Evolutionary conservation across 2,797 vertebrate species (phyloP).

Genomic region (Cetoscarus ocellatus): DNA sequence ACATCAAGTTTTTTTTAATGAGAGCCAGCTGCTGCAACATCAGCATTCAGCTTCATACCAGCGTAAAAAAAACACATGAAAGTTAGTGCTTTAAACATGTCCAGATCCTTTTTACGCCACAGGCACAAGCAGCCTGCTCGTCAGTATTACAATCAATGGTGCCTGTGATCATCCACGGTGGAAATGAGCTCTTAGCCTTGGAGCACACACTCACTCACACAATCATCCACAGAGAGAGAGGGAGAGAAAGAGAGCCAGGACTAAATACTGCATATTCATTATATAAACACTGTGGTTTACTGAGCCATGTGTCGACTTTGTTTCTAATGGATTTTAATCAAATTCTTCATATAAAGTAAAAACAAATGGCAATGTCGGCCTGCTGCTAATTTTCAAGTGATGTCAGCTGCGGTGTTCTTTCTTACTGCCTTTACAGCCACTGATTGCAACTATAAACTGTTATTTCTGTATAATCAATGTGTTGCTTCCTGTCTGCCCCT

Average conservation of each 20-base stretch:
- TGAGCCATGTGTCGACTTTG: slow-evolving; percentile 52
- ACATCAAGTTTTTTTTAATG: slow-evolving; percentile 81
- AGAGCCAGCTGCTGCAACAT: slow-evolving; percentile 80
- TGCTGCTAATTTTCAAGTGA: slow-evolving; percentile 45
- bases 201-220: slow-evolving; percentile 43
- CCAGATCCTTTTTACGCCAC: slow-evolving; percentile 78
- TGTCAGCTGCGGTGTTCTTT: slow-evolving; percentile 21
- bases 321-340: slow-evolving; percentile 53
- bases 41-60: slow-evolving; percentile 74
- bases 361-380: slow-evolving; percentile 43
- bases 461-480: slow-evolving; percentile 65
- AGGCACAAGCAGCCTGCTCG: slow-evolving; percentile 73
- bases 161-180: slow-evolving; percentile 79
- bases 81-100: slow-evolving; percentile 81
- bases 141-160: slow-evolving; percentile 82
- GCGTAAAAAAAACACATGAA: slow-evolving; percentile 71
- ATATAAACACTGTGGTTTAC: slow-evolving; percentile 67
- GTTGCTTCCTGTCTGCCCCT: slow-evolving; percentile 53
- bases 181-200: slow-evolving; percentile 80
- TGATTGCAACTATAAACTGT: slow-evolving; percentile 55
- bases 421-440: slow-evolving; percentile 34
- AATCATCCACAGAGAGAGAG: slow-evolving; percentile 24
- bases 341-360: slow-evolving; percentile 50
- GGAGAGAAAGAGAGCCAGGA: slow-evolving; percentile 7
- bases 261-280: slow-evolving; percentile 55